Evolutionary conservation across 2,113 vertebrate species (phyloP).

Genomic region (Dolichotis patagonum): DNA sequence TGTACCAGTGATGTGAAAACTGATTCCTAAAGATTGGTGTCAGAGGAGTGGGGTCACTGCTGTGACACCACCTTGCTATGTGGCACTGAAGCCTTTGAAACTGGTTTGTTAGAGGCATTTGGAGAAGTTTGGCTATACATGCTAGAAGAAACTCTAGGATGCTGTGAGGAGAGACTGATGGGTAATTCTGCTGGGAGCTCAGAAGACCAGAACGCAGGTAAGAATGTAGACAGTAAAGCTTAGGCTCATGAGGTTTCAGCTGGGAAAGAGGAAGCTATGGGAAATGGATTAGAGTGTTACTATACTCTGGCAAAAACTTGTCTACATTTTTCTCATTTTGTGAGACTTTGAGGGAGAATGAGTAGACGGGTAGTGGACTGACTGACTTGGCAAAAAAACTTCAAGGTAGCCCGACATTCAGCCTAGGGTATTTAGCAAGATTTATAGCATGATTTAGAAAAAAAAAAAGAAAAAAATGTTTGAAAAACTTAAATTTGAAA

Average conservation of each 20-base stretch:
- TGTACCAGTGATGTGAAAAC: neutral
- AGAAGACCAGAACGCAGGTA: neutral
- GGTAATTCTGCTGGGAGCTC: neutral
- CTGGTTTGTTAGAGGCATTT: neutral
- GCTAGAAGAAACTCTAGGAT: neutral
- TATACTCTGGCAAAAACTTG: neutral
- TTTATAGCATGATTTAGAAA: neutral
- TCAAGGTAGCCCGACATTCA: neutral
- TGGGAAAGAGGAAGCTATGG: neutral
- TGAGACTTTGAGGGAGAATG: neutral
- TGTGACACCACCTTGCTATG: neutral
- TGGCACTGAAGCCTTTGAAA: neutral
- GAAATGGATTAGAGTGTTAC: neutral
- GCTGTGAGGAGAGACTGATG: neutral
- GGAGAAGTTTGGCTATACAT: neutral
- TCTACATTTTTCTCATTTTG: neutral
- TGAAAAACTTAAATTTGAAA: neutral
- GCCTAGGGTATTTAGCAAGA: neutral
- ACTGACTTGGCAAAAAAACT: neutral
- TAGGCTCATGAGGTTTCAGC: neutral
- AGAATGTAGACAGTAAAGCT: neutral
- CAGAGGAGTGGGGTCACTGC: neutral
- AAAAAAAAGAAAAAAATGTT: neutral
- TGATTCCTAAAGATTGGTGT: neutral
- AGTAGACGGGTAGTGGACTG: neutral